Evolutionary conservation across 2,113 vertebrate genomes (phyloP).

Genomic region (Pelobates fuscus): DNA sequence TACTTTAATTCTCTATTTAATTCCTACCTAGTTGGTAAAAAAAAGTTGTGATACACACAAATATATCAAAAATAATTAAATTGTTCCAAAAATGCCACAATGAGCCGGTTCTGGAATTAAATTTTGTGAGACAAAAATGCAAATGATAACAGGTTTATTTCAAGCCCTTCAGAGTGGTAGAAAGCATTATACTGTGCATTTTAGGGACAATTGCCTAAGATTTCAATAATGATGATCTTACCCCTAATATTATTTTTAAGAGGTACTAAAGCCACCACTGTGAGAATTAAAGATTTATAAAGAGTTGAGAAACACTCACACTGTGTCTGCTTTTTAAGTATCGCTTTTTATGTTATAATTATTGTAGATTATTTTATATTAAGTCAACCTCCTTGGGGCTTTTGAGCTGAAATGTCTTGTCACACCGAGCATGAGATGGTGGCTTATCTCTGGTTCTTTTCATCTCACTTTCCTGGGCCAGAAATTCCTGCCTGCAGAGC

Average conservation of each 20-base stretch:
- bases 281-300: not conserved
- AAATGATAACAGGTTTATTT: no score
- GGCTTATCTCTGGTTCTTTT: slow-evolving; percentile 7
- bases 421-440: not conserved
- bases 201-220: no score
- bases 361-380: slow-evolving; percentile 6
- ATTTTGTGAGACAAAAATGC: no score
- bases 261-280: not conserved
- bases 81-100: no score
- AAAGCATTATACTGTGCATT: no score
- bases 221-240: not conserved
- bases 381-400: slow-evolving; percentile 9
- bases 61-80: no score
- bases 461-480: slow-evolving; percentile 11
- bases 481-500: not conserved
- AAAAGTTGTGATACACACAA: no score
- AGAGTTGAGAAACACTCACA: no score
- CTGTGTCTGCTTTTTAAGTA: slow-evolving; percentile 9
- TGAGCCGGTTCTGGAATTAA: no score
- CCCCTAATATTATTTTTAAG: not conserved
- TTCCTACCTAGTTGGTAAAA: no score
- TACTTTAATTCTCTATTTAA: no score
- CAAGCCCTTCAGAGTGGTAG: no score
- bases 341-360: slow-evolving; percentile 5
- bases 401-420: not conserved